phyloP scores from a whole-genome alignment of 2,113 vertebrate species.

The Cavia porcellus region DNA sequence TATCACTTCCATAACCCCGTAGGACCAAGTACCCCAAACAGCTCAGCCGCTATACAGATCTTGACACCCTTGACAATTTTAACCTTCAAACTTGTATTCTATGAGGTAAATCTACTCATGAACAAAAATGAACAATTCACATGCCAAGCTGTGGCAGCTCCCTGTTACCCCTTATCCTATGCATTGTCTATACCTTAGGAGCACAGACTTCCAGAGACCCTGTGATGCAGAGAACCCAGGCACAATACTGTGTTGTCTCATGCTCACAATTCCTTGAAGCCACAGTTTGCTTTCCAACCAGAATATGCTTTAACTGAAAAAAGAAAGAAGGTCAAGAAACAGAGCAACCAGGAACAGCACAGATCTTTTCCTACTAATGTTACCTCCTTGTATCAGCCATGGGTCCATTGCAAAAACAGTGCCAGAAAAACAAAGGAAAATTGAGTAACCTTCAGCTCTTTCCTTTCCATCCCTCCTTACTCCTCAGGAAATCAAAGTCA shows the following conservation, averaged over 20 bases:
- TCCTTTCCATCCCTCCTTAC: not conserved
- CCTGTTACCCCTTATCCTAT: too few species aligned
- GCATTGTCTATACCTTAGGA: not conserved
- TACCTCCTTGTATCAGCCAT: not conserved
- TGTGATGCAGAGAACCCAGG: not conserved
- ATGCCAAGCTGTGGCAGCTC: accelerated
- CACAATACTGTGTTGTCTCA: not conserved
- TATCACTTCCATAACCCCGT: not conserved
- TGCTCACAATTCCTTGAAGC: not conserved
- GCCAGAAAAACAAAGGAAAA: not conserved
- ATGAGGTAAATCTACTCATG: not conserved
- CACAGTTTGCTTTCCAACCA: not conserved
- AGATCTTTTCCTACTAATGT: not conserved
- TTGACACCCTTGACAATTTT: not conserved
- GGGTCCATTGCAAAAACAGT: not conserved
- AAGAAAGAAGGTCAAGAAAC: not conserved
- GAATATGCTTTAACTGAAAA: not conserved
- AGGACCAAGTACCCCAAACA: not conserved
- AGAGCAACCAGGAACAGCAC: not conserved
- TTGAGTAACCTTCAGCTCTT: too few species aligned
- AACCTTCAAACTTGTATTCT: not conserved
- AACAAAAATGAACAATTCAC: not conserved
- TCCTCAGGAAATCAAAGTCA: not conserved
- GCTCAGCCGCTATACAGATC: not conserved
- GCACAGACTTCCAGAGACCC: not conserved